Evolutionary conservation across 2,113 vertebrate species (phyloP), one percentile per base, ranked within the genome.

Genomic region (Ochotona curzoniae): DNA sequence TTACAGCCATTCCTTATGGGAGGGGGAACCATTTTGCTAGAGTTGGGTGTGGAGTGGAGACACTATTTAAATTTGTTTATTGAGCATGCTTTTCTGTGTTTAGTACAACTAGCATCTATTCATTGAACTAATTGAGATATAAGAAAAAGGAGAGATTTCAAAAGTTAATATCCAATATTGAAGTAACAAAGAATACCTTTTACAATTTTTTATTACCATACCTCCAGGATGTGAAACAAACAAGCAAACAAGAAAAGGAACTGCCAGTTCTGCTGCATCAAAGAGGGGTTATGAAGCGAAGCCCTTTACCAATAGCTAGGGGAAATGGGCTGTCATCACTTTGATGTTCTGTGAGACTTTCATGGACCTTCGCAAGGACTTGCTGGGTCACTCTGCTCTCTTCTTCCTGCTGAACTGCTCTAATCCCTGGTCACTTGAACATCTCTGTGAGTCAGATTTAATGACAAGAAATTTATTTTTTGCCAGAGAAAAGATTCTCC

Each of bases 341-440:
- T 96, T 96, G 94, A 97, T 97, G 96, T 97, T 96, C 96, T 93
- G 96, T 90, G 93, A 97, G 91, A 97, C 95, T 94, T 88, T 81
- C 73, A n/a, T 86, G 83, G 88, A 94, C 93, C 90, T 83, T 70
- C 92, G 54, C 83, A 95, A 79, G 95, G 90, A 96, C 92, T 95
- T 96, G 83, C 93, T 89, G 92, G 97, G 97, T 98, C 98, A 97
- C 92, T 38, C 3, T 96, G 96, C 93, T 97, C 97, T 92, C 63
- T 23, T 95, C 83, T 95, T 95, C 85, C 83, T 93, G 96, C 70
- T 95, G 80, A 96, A 94, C 89, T 63, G 11, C 85, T 87, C 91
- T 63, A 64, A 67, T 90, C 69, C n/a, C 73, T 88, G 89, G 93
- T 94, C 74, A 70, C 69, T 78, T 87, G 28, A 97, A 80, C 90